Conservation (phyloP, 1,140 invertebrate genomes). For the Temnothorax longispinosus region DNA sequence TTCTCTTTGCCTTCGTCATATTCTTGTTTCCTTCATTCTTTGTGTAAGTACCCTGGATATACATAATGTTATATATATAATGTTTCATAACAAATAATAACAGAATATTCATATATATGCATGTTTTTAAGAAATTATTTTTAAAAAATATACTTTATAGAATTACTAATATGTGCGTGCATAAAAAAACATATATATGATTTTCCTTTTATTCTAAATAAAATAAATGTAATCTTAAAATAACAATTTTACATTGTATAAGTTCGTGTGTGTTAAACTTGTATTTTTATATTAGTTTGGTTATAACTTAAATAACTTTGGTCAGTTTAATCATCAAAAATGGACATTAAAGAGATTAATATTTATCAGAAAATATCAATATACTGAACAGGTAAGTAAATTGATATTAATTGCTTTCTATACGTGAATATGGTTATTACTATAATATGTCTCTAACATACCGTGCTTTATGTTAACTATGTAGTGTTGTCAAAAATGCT, state of each 20-base stretch:
- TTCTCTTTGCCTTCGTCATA: constrained; percentile 37
- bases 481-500: neutral
- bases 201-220: neutral
- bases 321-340: neutral
- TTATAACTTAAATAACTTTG: neutral
- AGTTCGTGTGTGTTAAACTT: neutral
- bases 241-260: neutral
- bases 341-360: neutral
- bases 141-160: neutral
- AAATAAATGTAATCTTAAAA: neutral
- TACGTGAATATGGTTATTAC: neutral
- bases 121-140: constrained; percentile 10
- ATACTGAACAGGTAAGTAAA: constrained; percentile 49
- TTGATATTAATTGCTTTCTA: neutral
- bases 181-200: neutral
- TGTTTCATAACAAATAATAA: neutral
- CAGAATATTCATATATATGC: constrained; percentile 1
- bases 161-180: neutral
- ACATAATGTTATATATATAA: neutral
- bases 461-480: neutral
- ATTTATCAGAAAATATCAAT: neutral
- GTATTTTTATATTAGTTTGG: neutral
- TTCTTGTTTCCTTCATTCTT: constrained; percentile 60
- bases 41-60: neutral
- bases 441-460: neutral